These are phyloP conservation scores for Rhagoletis zephyria DNA, from an alignment of 1,140 invertebrate genomes.

Conservation along the genomic window DNA sequence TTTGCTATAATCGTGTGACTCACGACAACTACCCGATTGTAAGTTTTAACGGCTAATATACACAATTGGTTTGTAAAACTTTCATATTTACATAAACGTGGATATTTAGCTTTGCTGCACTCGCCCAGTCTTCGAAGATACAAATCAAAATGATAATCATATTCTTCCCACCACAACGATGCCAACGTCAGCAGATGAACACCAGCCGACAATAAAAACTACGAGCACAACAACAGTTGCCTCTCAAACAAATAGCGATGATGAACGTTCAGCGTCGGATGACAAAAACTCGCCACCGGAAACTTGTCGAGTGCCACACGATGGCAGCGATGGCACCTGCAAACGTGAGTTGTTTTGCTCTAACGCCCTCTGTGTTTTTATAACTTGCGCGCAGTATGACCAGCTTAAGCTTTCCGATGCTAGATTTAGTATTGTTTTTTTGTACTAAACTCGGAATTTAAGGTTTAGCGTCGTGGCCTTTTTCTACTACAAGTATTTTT, in stretches of 20 bases:
- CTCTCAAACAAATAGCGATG: not conserved
- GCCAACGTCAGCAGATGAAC: not conserved
- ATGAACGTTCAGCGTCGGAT: constrained; percentile 4
- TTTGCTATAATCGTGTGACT: too few species aligned
- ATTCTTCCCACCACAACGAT: not conserved
- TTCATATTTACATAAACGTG: not conserved
- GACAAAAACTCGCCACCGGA: constrained; percentile 14
- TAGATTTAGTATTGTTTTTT: too few species aligned
- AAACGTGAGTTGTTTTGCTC: constrained; percentile 50
- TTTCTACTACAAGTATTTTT: too few species aligned
- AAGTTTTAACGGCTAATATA: not conserved
- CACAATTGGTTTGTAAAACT: not conserved
- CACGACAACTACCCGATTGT: too few species aligned
- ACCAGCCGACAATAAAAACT: not conserved
- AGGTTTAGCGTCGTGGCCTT: too few species aligned
- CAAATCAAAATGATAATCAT: constrained; percentile 25
- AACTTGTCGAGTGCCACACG: constrained; percentile 27
- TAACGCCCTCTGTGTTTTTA: not conserved
- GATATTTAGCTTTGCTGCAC: not conserved
- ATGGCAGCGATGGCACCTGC: constrained; percentile 33
- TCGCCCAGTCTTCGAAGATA: constrained; percentile 18
- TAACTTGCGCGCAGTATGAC: too few species aligned
- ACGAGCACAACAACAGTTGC: constrained; percentile 9
- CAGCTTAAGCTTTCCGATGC: too few species aligned
- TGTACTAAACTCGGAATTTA: too few species aligned